Percentiles rank a stretch among this genome's conserved stretches.
These are phyloP conservation scores for Drosophila peninsularis DNA, from an alignment of 2,888 invertebrate genomes.

Conservation along the genomic window DNA sequence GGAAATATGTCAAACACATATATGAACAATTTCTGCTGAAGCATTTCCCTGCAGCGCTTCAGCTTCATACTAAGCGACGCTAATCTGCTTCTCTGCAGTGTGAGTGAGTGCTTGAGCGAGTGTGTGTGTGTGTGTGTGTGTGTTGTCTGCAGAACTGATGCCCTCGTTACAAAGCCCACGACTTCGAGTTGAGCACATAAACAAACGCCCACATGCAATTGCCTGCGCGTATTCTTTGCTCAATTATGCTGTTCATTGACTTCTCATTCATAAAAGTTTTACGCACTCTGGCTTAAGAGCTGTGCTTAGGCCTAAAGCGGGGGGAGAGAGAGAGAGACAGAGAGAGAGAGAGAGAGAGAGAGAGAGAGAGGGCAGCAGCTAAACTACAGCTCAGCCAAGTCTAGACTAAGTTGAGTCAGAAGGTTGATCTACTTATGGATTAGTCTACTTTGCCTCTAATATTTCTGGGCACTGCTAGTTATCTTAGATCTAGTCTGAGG, in stretches of 20 bases:
- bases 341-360: too few relatives aligned
- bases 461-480: too few relatives aligned
- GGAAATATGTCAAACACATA: slow-evolving; percentile 5
- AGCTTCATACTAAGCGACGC: slow-evolving; percentile 6
- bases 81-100: slow-evolving; percentile 1
- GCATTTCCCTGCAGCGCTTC: slow-evolving; percentile 3
- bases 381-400: too few relatives aligned
- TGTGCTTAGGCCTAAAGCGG: background rate
- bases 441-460: too few relatives aligned
- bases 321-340: too few relatives aligned
- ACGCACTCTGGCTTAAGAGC: slow-evolving; percentile 24
- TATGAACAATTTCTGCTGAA: background rate
- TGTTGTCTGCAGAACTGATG: slow-evolving; percentile 10
- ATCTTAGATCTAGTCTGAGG: too few relatives aligned
- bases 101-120: background rate
- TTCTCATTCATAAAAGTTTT: slow-evolving; percentile 57
- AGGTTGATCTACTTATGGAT: too few relatives aligned
- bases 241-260: slow-evolving; percentile 37
- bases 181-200: slow-evolving; percentile 47
- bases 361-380: too few relatives aligned
- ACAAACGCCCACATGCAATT: slow-evolving; percentile 70
- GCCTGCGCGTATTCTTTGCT: slow-evolving; percentile 20
- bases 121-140: background rate
- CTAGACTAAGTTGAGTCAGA: too few relatives aligned
- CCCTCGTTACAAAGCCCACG: slow-evolving; percentile 17